Base-by-base conservation (phyloP, 2,888 invertebrate genomes). In the Heliconius cydno region DNA sequence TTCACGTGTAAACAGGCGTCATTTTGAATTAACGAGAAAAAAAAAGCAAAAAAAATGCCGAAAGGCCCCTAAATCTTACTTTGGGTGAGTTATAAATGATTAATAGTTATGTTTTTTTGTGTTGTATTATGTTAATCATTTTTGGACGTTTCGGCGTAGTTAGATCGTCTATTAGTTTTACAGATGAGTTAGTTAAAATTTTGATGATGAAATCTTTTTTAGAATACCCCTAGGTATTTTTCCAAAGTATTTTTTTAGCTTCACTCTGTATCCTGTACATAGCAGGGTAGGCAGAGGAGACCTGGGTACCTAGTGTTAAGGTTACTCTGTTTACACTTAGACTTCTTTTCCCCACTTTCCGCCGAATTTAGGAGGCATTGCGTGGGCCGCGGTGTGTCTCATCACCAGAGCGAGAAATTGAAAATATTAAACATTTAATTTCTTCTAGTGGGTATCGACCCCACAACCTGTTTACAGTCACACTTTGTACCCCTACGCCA, bases 1-100 rank as follows among this genome's bases (percentile, higher is more conserved):
- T 85, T 86, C 85, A 83, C 82, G 85, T 85, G 85, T 85, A 86
- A 86, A 85, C 83, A 84, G 83, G 79, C 75, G 77, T 81, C 71
- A 81, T 82, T 79, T 80, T 81, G 74, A 78, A 78, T 76, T 78
- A 78, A 77, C 71, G 41, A 65, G 70, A 72, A 78, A 78, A 30
- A 76, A 46, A 28, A 12, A 12, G 63, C 63, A 52, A 52, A 52
- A 78, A 78, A 80, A 80, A 63, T 68, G 60, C 80, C 80, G 80
- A 81, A 79, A 79, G 34, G 63, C 57, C 28, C 60, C 38, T 38
- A 73, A 67, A 74, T 78, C 25, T 52, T 65, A 22, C 72, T 57
- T 72, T 46, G 52, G 72, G 46, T 46, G 28, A 25, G 22, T 72
- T 73, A 52, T 57, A 30, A 73, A 34, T 73, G 57, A 57, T 73